Evolutionary conservation across 2,888 invertebrate genomes (phyloP).

Genomic region (Lithophane leautieri): DNA sequence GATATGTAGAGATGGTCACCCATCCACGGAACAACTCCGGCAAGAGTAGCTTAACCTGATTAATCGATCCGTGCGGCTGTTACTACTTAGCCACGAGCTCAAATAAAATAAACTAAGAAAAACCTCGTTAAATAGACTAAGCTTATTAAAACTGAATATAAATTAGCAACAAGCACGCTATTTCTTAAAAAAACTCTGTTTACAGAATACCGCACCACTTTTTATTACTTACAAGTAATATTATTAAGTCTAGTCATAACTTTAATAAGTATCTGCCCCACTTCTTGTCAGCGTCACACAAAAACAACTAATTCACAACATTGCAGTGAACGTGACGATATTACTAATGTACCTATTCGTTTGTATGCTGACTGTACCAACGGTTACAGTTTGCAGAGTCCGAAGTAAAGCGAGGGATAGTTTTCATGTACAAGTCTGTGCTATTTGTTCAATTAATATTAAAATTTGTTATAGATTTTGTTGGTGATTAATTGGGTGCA

Average conservation of each 20-base stretch:
- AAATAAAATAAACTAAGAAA: too few relatives aligned
- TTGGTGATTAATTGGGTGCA: background rate
- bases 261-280: constrained; percentile 41
- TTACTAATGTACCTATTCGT: constrained; percentile 48
- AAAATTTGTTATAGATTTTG: constrained; percentile 21
- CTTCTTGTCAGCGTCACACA: constrained; percentile 38
- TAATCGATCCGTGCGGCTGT: too few relatives aligned
- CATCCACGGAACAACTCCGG: too few relatives aligned
- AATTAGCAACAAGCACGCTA: background rate
- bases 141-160: constrained; percentile 2
- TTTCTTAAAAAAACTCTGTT: background rate
- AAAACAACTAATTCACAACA: constrained; percentile 55
- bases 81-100: too few relatives aligned
- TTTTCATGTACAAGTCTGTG: constrained; percentile 42
- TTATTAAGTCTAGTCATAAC: constrained; percentile 41
- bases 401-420: constrained; percentile 27
- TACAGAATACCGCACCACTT: background rate
- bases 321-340: constrained; percentile 44
- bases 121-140: background rate
- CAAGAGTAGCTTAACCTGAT: too few relatives aligned
- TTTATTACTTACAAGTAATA: too few relatives aligned
- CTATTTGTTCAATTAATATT: constrained; percentile 58
- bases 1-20: too few relatives aligned
- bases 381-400: constrained; percentile 29
- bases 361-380: constrained; percentile 58